phyloP scores from a whole-genome alignment of 2,888 invertebrate species.

The Nomada fabriciana region DNA sequence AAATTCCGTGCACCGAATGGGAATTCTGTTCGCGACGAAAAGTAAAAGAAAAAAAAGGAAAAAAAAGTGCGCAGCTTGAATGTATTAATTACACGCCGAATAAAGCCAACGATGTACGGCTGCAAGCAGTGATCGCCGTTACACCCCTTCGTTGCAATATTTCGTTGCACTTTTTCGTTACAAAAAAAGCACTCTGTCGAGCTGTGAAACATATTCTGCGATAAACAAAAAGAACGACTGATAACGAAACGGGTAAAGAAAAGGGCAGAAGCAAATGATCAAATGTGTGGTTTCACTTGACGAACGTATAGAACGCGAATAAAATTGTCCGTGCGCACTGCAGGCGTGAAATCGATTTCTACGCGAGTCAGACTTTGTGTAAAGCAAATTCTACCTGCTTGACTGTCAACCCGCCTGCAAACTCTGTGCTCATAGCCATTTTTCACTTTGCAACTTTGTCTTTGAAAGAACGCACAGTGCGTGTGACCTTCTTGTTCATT shows the following conservation, averaged over 20 bases:
- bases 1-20: conserved; percentile 16
- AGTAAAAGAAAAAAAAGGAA: background rate
- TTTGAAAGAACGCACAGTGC: conserved; percentile 42
- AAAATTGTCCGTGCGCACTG: conserved; percentile 17
- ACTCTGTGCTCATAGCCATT: conserved; percentile 28
- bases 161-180: no score
- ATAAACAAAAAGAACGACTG: background rate
- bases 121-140: no score
- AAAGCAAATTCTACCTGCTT: conserved; percentile 36
- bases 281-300: background rate
- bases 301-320: conserved; percentile 11
- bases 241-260: background rate
- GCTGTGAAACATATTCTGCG: no score
- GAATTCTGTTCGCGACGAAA: conserved; percentile 1
- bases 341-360: conserved; percentile 46
- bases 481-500: conserved; percentile 51
- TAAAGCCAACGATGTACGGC: no score
- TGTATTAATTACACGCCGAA: no score
- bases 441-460: conserved; percentile 29
- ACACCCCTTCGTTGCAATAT: no score
- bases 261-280: conserved; percentile 11
- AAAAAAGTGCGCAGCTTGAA: no score
- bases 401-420: conserved; percentile 18
- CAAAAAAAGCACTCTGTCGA: background rate
- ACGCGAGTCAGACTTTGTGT: conserved; percentile 14